Conservation (phyloP, 2,888 invertebrate species). For the Drosophila borborema region DNA sequence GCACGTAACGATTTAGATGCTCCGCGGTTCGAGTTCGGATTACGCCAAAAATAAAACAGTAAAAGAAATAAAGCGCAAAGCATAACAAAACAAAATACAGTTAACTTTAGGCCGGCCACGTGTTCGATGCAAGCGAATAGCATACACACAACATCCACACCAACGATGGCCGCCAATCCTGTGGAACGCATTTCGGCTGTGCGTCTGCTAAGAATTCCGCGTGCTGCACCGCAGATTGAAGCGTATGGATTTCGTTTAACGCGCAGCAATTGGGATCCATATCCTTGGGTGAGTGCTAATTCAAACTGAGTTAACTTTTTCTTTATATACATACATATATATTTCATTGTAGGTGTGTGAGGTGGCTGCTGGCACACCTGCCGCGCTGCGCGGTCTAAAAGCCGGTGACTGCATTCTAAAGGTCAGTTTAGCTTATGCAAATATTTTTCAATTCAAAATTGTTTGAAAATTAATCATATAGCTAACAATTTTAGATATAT, state of each 20-base stretch:
- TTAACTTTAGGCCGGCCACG: constrained; percentile 23
- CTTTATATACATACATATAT: too few species aligned
- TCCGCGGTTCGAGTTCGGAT: background rate
- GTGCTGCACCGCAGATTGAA: constrained; percentile 86
- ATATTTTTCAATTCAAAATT: background rate
- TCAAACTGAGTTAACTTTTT: too few species aligned
- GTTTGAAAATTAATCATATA: background rate
- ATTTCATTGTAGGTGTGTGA: constrained; percentile 86
- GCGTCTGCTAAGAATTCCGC: constrained; percentile 87
- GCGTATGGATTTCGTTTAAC: constrained; percentile 91
- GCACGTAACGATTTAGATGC: background rate
- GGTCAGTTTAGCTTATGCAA: constrained; percentile 85
- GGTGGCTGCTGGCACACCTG: constrained; percentile 88
- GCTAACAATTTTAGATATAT: background rate
- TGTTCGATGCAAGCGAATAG: constrained; percentile 27
- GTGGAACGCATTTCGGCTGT: constrained; percentile 47
- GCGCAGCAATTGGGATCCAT: constrained; percentile 92
- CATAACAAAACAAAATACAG: constrained; percentile 1
- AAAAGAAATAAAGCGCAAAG: background rate
- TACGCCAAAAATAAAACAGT: background rate
- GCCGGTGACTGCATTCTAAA: constrained; percentile 91
- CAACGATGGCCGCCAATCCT: background rate
- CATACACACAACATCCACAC: background rate
- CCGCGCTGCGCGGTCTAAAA: constrained; percentile 88
- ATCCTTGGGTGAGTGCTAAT: constrained; percentile 88